Conservation (phyloP, 2,113 vertebrate species). For the Prinia subflava region DNA sequence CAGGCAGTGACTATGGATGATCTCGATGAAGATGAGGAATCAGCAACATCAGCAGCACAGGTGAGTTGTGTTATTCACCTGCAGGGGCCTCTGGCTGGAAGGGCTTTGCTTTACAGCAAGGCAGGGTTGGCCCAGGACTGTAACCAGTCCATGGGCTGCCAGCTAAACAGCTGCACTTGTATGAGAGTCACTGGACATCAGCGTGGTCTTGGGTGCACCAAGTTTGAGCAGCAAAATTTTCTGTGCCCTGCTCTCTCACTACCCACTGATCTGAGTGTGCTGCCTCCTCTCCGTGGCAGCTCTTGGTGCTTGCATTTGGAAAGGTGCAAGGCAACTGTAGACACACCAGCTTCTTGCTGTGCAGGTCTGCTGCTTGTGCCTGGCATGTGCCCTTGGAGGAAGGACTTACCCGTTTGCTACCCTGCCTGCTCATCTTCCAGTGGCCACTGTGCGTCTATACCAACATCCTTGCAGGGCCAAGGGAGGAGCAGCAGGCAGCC, state of each 20-base stretch:
- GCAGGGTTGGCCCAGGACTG: background rate
- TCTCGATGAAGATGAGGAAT: slow-evolving; percentile 91
- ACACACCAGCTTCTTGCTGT: background rate
- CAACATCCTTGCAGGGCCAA: background rate
- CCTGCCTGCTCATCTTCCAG: background rate
- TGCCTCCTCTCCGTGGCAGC: background rate
- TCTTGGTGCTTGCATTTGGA: background rate
- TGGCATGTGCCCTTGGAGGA: background rate
- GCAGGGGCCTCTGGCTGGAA: background rate
- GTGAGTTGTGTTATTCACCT: slow-evolving; percentile 53
- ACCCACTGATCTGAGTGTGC: background rate
- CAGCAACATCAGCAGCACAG: slow-evolving; percentile 81
- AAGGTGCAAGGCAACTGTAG: background rate
- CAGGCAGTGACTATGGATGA: slow-evolving; percentile 94
- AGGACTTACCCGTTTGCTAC: background rate
- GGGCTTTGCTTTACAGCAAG: background rate
- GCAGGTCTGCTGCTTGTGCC: background rate
- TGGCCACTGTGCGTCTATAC: background rate
- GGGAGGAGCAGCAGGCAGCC: background rate
- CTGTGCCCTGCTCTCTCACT: background rate
- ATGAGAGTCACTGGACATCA: background rate
- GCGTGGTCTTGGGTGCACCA: background rate
- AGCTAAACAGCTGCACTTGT: background rate
- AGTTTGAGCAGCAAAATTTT: background rate
- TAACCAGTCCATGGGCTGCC: background rate